Percentiles rank a stretch among this genome's conserved stretches.
These are phyloP conservation scores for Cochlearius cochlearius DNA, from an alignment of 2,113 vertebrate species.

Conservation along the genomic window DNA sequence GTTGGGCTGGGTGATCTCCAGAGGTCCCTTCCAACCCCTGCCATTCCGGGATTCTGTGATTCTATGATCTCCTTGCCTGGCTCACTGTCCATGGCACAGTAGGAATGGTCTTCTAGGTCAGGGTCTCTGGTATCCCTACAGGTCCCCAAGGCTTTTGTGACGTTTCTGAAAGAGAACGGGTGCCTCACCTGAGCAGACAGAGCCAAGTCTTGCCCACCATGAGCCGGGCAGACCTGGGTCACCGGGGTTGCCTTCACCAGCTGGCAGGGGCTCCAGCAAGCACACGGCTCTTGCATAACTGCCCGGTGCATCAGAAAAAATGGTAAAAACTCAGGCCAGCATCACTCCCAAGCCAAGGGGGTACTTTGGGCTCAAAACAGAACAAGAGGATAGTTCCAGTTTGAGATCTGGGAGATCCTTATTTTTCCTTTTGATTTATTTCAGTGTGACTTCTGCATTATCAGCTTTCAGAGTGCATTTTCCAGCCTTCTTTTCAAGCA, in stretches of 20 bases:
- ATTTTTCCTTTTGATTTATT: background rate
- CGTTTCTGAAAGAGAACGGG: background rate
- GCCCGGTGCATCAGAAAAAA: background rate
- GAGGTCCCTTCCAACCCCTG: too few relatives aligned
- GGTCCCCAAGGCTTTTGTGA: background rate
- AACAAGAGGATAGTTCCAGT: background rate
- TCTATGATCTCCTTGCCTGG: too few relatives aligned
- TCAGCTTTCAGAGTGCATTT: background rate
- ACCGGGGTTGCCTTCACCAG: background rate
- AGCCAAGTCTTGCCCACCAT: background rate
- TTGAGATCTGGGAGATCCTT: background rate
- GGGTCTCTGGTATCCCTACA: background rate
- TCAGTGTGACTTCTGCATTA: background rate
- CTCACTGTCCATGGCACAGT: background rate
- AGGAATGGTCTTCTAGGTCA: background rate
- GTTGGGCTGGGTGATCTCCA: too few relatives aligned
- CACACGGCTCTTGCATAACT: too few relatives aligned
- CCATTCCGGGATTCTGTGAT: too few relatives aligned
- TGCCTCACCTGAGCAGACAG: background rate
- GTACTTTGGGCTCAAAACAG: background rate
- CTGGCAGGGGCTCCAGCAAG: background rate
- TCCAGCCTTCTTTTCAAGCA: background rate
- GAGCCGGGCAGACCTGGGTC: background rate
- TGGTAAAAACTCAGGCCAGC: background rate
- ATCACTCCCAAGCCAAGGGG: background rate